Conservation (phyloP, 2,113 vertebrate genomes). For the Cyanoderma ruficeps region DNA sequence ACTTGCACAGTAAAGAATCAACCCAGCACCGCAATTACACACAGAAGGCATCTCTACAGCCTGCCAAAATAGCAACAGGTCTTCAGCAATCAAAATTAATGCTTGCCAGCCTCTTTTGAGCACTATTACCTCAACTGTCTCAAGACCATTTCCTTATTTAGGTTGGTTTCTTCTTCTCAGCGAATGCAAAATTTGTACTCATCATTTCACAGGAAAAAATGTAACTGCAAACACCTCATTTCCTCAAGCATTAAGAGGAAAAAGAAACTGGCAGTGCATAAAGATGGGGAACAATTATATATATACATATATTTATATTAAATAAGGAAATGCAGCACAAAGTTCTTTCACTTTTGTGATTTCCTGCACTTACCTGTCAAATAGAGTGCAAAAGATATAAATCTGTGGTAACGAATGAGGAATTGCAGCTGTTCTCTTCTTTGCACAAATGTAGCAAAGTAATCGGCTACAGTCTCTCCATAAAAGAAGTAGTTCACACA, state of each 20-base stretch:
- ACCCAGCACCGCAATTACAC: background rate
- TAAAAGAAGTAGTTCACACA: slow-evolving; percentile 99
- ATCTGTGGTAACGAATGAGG: slow-evolving; percentile 95
- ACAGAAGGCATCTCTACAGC: background rate
- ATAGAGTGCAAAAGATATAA: slow-evolving; percentile 97
- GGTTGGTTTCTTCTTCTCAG: background rate
- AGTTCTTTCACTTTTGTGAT: background rate
- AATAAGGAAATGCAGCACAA: background rate
- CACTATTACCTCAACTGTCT: background rate
- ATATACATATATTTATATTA: background rate
- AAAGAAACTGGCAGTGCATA: background rate
- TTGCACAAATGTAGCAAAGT: slow-evolving; percentile 92
- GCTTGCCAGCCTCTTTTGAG: background rate
- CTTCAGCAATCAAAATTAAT: background rate
- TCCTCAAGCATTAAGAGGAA: background rate
- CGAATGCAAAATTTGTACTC: background rate
- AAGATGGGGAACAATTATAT: background rate
- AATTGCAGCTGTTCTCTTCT: slow-evolving; percentile 95
- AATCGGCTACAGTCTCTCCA: slow-evolving; percentile 96
- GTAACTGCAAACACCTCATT: background rate
- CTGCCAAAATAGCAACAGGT: background rate
- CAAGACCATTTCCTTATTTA: background rate
- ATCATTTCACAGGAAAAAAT: background rate
- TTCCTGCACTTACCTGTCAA: slow-evolving; percentile 84
- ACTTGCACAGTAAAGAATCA: background rate